Evolutionary conservation across 1,140 invertebrate species (phyloP), one percentile per base, ranked within the genome.

Genomic region (Drosophila kikkawai): DNA sequence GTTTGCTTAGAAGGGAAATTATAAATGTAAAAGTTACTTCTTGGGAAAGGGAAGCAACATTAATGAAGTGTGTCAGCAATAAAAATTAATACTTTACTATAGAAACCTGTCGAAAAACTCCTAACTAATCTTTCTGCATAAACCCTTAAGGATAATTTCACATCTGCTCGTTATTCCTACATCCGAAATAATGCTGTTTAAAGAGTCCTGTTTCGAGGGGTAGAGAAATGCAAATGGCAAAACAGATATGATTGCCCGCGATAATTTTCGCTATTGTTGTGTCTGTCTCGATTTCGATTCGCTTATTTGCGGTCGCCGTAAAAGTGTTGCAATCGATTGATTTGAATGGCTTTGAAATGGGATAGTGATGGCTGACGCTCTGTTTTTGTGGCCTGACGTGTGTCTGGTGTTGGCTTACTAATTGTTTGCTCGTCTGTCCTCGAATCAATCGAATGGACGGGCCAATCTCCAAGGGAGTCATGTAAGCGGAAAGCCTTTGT

Each of bases 361-460:
- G 79, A 58, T 44, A 57, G 42, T 47, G 36, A 47, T 22, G 51
- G 75, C 58, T 68, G 36, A 39, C 41, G n/a, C 41, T 41, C 12
- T 29, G 32, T 32, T 17, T 8, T 11, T 60, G 57, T 37, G n/a
- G 22, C 50, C 55, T 29, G 55, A 37, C 71, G 51, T 80, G 64
- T 79, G 82, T 69, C 58, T 68, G 65, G 75, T 81, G 47, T 87
- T 88, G 84, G 60, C 61, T 87, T 88, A 87, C 83, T 88, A 88
- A 88, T 88, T 90, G 83, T 73, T 71, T 57, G 71, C 34, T n/a
- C 15, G 34, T n/a, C 36, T 45, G 53, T 47, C 4, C 26, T 17
- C 70, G 57, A 39, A 32, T 48, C 36, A 41, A 17, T 53, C n/a
- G 41, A 7, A 29, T 47, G 12, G 45, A 37, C 9, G 42, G 26